These are phyloP conservation scores for Ancistrus triradiatus DNA, from an alignment of 2,113 vertebrate species.

Conservation along the genomic window DNA sequence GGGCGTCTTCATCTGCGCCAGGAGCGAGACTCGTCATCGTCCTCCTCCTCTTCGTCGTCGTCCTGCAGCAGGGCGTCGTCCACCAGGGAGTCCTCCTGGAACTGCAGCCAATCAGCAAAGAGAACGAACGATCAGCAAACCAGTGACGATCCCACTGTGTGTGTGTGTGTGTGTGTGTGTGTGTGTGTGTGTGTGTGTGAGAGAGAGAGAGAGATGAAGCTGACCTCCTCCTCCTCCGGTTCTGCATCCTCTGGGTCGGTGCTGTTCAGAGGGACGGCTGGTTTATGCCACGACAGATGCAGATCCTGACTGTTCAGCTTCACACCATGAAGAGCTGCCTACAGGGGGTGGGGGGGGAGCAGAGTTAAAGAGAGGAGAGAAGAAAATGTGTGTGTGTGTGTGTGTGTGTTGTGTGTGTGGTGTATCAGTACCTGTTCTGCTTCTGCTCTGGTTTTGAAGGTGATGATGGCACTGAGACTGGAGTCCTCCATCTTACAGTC, in stretches of 20 bases:
- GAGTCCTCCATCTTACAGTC: conserved; percentile 89
- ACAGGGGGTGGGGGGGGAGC: background rate
- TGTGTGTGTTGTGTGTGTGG: too few relatives aligned
- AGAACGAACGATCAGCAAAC: too few relatives aligned
- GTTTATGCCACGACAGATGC: conserved; percentile 92
- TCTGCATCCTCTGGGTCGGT: conserved; percentile 83
- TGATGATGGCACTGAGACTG: conserved; percentile 82
- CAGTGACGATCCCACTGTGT: background rate
- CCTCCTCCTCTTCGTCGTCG: conserved; percentile 90
- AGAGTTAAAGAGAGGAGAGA: background rate
- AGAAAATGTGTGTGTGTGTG: conserved; percentile 36
- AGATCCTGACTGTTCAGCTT: conserved; percentile 86
- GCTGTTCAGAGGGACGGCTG: conserved; percentile 66
- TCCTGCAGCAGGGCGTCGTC: conserved; percentile 92
- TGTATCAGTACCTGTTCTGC: conserved; percentile 82
- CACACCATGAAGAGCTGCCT: conserved; percentile 87
- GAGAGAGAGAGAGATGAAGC: too few relatives aligned
- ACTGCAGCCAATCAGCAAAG: conserved; percentile 61
- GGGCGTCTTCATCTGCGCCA: conserved; percentile 88
- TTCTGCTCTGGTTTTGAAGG: conserved; percentile 87
- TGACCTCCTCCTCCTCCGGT: conserved; percentile 92
- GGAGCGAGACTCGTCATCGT: conserved; percentile 91
- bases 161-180: background rate
- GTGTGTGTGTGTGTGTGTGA: too few relatives aligned
- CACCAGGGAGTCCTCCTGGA: conserved; percentile 88